Percentiles rank a stretch among this genome's conserved stretches.
Evolutionary conservation across 2,113 vertebrate genomes (phyloP).

Genomic region (Paracanthobrama guichenoti): DNA sequence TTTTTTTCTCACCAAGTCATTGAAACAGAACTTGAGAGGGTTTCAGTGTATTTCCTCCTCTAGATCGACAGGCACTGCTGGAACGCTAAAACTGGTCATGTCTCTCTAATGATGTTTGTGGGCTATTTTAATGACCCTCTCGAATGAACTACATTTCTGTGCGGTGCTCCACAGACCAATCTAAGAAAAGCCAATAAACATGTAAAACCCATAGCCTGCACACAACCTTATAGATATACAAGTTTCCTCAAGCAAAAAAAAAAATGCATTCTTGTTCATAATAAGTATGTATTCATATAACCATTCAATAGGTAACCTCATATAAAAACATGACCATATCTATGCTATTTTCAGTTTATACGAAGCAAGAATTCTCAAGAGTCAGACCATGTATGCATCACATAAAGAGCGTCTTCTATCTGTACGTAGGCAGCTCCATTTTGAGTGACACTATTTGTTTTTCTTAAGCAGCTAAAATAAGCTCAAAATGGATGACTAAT

Average conservation of each 20-base stretch:
- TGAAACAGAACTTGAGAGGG: slow-evolving; percentile 23
- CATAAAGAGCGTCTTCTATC: neutral
- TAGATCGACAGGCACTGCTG: slow-evolving; percentile 56
- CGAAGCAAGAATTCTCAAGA: neutral
- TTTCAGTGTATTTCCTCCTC: slow-evolving; percentile 45
- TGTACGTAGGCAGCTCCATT: slow-evolving; percentile 17
- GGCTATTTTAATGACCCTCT: slow-evolving; percentile 57
- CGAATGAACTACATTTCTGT: slow-evolving; percentile 53
- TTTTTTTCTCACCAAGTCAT: slow-evolving; percentile 14
- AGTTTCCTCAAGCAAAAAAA: neutral
- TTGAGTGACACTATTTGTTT: slow-evolving; percentile 23
- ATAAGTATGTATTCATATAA: neutral
- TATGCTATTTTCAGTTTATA: neutral
- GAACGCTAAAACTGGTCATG: slow-evolving; percentile 53
- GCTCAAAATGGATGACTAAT: slow-evolving; percentile 19
- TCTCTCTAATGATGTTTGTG: slow-evolving; percentile 52
- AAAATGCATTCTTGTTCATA: neutral
- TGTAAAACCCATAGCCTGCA: slow-evolving; percentile 23
- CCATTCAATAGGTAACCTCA: neutral
- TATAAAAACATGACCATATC: neutral
- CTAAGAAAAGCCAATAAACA: slow-evolving; percentile 26
- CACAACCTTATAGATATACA: slow-evolving; percentile 19
- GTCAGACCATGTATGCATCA: neutral
- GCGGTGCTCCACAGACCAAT: slow-evolving; percentile 2
- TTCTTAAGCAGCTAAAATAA: slow-evolving; percentile 13